Evolutionary conservation across 2,797 vertebrate genomes (phyloP), one percentile per base, ranked within the genome.

Genomic region (Manis pentadactyla): DNA sequence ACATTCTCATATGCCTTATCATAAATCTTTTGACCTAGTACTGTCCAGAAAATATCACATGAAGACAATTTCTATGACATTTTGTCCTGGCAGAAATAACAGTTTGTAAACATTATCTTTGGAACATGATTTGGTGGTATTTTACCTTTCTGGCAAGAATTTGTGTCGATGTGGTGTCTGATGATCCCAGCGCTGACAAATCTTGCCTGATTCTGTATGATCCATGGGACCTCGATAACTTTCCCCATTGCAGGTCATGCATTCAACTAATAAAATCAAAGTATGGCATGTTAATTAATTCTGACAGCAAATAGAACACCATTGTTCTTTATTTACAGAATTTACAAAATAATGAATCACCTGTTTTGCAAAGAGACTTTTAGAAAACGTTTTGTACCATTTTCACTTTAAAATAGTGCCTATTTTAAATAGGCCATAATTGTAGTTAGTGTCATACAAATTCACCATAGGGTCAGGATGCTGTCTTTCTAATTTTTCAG

Each of bases 131-230:
- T 37, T 81, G 14, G 31, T 39, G 42, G 9, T 49, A 71, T 94
- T 96, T 99, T 99, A 99, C 99, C 99, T 99, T 97, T 99, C 99
- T 79, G 99, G 99, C 90, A 99, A 99, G 98, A 99, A 99, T 97
- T 99, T 99, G 98, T 99, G 99, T 97, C 99, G 99, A 98, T 99
- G 99, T 68, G 99, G 99, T 89, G 99, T 99, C 95, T 99, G 99
- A 97, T 99, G 99, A 98, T 99, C 99, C 99, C 99, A 99, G 84
- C 99, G 99, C 97, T 99, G 99, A 97, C 99, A 99, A 98, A 99
- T 99, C 96, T 99, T 99, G 95, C 99, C 99, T 0, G 99, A 99
- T 96, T 99, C 99, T 0, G 99, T 99, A 98, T 99, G 99, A 99
- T 99, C 99, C 99, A 99, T 99, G 42, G 99, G 99, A 91, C 99